A percentile compares a stretch with the other conserved stretches of the same genome.
phyloP scores from a whole-genome alignment of 2,797 vertebrate species.

The Hoplostethus atlanticus region DNA sequence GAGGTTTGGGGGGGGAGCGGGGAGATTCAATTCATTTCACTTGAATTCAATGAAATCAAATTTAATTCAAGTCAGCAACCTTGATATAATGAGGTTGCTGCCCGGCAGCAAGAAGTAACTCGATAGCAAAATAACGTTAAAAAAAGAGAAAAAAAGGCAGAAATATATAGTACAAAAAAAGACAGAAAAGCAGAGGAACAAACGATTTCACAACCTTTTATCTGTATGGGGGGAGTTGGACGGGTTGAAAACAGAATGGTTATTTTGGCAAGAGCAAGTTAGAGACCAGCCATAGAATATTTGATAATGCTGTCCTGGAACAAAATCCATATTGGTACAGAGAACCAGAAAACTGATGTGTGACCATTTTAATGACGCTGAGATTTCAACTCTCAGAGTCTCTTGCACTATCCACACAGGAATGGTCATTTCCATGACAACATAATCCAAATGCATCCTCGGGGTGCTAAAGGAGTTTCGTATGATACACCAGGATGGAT shows the following conservation, averaged over 20 bases:
- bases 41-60: constrained; percentile 42
- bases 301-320: constrained; percentile 46
- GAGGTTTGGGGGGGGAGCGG: constrained; percentile 27
- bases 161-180: constrained; percentile 29
- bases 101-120: constrained; percentile 43
- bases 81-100: constrained; percentile 47
- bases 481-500: background rate
- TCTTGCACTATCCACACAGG: too few relatives aligned
- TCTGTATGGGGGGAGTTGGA: constrained; percentile 50
- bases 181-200: constrained; percentile 19
- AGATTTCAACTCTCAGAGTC: background rate
- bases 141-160: constrained; percentile 2
- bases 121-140: constrained; percentile 44
- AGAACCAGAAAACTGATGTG: constrained; percentile 26
- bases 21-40: constrained; percentile 44
- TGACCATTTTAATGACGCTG: constrained; percentile 10
- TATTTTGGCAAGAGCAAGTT: constrained; percentile 49
- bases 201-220: constrained; percentile 45
- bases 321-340: constrained; percentile 13
- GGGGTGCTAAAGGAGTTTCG: constrained; percentile 17
- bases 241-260: constrained; percentile 34
- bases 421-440: too few relatives aligned
- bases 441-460: constrained; percentile 8
- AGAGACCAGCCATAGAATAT: constrained; percentile 38
- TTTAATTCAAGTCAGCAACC: constrained; percentile 41